Conservation (phyloP, 1,140 invertebrate genomes). For the Scaptomyza graminum region DNA sequence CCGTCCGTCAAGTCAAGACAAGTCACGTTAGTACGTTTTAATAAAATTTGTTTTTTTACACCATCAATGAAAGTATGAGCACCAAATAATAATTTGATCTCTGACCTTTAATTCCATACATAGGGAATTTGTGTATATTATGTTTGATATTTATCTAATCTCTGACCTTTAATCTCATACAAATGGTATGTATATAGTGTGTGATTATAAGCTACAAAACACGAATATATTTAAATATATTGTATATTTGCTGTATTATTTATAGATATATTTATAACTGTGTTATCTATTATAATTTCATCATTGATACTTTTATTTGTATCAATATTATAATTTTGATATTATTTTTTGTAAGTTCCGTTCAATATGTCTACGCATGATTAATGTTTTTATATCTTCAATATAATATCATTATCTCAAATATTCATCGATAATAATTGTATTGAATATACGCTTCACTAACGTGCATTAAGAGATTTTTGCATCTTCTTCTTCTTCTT, state of each 20-base stretch:
- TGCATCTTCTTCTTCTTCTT: slow-evolving; percentile 23
- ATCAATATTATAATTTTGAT: slow-evolving; percentile 11
- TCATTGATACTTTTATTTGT: slow-evolving; percentile 22
- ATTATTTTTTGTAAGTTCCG: slow-evolving; percentile 71
- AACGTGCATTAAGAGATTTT: slow-evolving; percentile 59
- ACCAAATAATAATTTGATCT: slow-evolving; percentile 44
- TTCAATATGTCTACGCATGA: slow-evolving; percentile 72
- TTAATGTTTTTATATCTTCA: slow-evolving; percentile 61
- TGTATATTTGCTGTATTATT: slow-evolving; percentile 11
- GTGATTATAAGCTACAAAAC: neutral
- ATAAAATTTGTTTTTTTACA: slow-evolving; percentile 47
- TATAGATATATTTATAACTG: too few species aligned
- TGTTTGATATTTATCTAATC: slow-evolving; percentile 17
- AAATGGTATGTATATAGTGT: slow-evolving; percentile 9
- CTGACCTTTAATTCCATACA: too few species aligned
- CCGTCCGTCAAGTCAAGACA: too few species aligned
- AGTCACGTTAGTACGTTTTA: slow-evolving; percentile 15
- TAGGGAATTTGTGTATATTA: too few species aligned
- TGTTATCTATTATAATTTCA: neutral
- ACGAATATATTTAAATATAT: slow-evolving; percentile 26
- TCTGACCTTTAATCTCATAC: slow-evolving; percentile 25
- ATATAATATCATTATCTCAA: slow-evolving; percentile 54
- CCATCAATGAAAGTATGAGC: slow-evolving; percentile 67
- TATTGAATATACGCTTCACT: slow-evolving; percentile 40
- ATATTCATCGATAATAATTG: slow-evolving; percentile 79